phyloP scores from a whole-genome alignment of 2,113 vertebrate species.

The Trachemys scripta region DNA sequence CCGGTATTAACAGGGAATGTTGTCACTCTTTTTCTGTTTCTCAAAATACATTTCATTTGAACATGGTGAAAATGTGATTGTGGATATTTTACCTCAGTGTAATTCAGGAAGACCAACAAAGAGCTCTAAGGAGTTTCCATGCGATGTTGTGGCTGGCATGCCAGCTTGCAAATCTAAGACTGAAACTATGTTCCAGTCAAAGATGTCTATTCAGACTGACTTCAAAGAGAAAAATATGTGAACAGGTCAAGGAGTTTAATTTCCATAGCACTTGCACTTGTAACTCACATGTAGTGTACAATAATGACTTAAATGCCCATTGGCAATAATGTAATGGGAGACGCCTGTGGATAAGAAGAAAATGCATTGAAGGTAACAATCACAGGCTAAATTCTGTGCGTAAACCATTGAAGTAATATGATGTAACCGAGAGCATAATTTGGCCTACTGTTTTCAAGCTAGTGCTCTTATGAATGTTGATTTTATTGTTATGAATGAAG shows the following conservation, averaged over 20 bases:
- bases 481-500: background rate
- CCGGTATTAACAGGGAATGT: background rate
- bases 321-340: constrained; percentile 63
- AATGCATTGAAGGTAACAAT: constrained; percentile 9
- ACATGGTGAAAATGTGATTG: accelerated
- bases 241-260: constrained; percentile 78
- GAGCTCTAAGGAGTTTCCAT: background rate
- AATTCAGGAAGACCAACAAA: constrained; percentile 27
- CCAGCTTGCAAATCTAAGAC: constrained; percentile 64
- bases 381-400: background rate
- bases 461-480: background rate
- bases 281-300: constrained; percentile 62
- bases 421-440: background rate
- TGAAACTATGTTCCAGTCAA: constrained; percentile 64
- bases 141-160: constrained; percentile 37
- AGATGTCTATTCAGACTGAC: constrained; percentile 74
- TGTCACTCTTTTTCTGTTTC: background rate
- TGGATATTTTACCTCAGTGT: background rate
- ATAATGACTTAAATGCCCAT: constrained; percentile 75
- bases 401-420: constrained; percentile 14
- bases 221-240: constrained; percentile 67
- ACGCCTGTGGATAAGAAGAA: constrained; percentile 52
- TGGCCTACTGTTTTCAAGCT: constrained; percentile 3
- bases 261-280: constrained; percentile 71
- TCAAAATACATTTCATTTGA: background rate